These are phyloP conservation scores for Muscicapa striata DNA, from an alignment of 2,797 vertebrate species.

Conservation along the genomic window DNA sequence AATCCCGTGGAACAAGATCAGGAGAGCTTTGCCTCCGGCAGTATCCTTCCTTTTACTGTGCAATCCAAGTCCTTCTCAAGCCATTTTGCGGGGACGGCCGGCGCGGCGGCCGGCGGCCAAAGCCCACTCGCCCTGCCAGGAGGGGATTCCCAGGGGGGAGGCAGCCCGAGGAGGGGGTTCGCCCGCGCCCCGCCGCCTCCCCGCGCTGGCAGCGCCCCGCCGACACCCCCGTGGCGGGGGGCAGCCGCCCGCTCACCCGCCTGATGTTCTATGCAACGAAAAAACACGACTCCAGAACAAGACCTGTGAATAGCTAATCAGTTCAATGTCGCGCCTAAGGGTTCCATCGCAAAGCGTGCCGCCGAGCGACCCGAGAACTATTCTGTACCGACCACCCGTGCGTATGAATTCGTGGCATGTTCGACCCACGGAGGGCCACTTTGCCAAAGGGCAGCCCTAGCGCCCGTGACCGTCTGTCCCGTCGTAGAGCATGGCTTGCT, in stretches of 20 bases:
- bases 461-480: constrained; percentile 87
- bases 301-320: constrained; percentile 85
- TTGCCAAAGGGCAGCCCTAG: constrained; percentile 94
- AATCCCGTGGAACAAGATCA: constrained; percentile 82
- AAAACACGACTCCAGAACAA: constrained; percentile 82
- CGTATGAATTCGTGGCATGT: constrained; percentile 95
- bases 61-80: constrained; percentile 82
- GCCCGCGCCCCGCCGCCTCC: not conserved
- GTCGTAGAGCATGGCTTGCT: constrained; percentile 93
- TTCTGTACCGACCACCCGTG: constrained; percentile 88
- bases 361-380: constrained; percentile 80
- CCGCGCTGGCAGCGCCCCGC: not conserved
- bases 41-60: constrained; percentile 84
- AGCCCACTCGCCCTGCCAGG: not conserved
- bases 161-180: constrained; percentile 18
- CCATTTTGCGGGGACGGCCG: constrained; percentile 72
- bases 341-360: constrained; percentile 81
- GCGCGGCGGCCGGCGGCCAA: not conserved
- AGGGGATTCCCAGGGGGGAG: not conserved
- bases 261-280: constrained; percentile 99
- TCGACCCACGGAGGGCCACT: constrained; percentile 85
- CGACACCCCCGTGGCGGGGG: constrained; percentile 70
- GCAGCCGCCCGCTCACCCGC: constrained; percentile 87
- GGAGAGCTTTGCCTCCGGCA: constrained; percentile 82
- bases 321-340: constrained; percentile 84